Evolutionary conservation across 2,797 vertebrate genomes (phyloP), one percentile per base, ranked within the genome.

Genomic region (Chaetophractus vellerosus): DNA sequence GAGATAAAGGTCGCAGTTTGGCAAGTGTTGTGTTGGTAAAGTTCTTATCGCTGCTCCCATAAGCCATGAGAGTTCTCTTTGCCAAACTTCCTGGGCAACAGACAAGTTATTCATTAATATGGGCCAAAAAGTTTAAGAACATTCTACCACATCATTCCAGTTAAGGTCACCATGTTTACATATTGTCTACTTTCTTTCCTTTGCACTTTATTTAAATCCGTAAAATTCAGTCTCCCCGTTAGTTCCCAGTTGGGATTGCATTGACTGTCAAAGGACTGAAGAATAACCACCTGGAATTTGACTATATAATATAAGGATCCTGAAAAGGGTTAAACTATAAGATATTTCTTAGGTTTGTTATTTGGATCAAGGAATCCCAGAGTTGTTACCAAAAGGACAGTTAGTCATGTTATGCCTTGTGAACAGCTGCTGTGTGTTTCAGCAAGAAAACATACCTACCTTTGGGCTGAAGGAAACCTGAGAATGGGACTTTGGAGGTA

Each of bases 261-360:
- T 3, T 71, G 74, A 76, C 15, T 23, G 12, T 72, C 41, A 82
- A 69, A 85, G 38, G 71, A 8, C 52, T 76, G 19, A 68, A 69
- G 36, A 81, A 52, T 19, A 41, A 36, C 38, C n/a, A 45, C 1
- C 0, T 45, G n/a, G 31, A 36, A 84, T 66, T 21, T 64, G 52
- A 14, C 24, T 63, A 63, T 76, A 31, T 48, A 80, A 59, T 69
- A 21, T 64, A 75, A 82, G 15, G 48, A 23, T 4, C n/a, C 11
- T 55, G 48, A 85, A 83, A 86, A 93, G 24, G 85, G 28, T 24
- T 31, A 15, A 75, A 33, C 79, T 74, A 23, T n/a, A 76, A 84
- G 61, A 31, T 28, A 52, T n/a, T 68, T 66, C 11, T 85, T 84
- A 2, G 24, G 26, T 31, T 38, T 63, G 68, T 74, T 76, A 26